Evolutionary conservation across 2,888 invertebrate species (phyloP).

Genomic region (Phyllotreta cruciferae): DNA sequence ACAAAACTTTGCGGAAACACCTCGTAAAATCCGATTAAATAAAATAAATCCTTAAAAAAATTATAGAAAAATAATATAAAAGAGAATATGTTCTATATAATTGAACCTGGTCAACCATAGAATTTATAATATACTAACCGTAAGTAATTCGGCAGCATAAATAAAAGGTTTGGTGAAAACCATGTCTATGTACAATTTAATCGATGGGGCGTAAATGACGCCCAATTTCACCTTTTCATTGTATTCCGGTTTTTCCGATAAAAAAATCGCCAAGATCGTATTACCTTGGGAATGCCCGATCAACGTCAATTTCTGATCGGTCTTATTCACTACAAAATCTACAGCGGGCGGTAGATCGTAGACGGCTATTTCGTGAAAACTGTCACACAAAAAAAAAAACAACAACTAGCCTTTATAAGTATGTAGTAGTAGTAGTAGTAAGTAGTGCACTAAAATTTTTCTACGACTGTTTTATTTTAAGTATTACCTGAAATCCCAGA

Average conservation of each 20-base stretch:
- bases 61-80: neutral
- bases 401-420: too few species aligned
- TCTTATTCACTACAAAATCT: slow-evolving; percentile 68
- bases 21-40: slow-evolving; percentile 5
- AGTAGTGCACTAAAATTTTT: neutral
- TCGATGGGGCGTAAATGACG: slow-evolving; percentile 68
- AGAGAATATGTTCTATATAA: too few species aligned
- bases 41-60: slow-evolving; percentile 1
- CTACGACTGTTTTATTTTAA: slow-evolving; percentile 5
- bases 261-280: slow-evolving; percentile 71
- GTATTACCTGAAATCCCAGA: slow-evolving; percentile 67
- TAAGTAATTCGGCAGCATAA: neutral
- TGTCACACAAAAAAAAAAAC: slow-evolving; percentile 51
- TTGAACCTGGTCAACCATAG: too few species aligned
- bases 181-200: neutral
- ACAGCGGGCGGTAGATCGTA: slow-evolving; percentile 82
- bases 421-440: neutral
- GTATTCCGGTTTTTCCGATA: slow-evolving; percentile 68
- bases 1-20: neutral
- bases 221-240: slow-evolving; percentile 69
- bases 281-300: slow-evolving; percentile 83
- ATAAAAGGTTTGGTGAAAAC: neutral
- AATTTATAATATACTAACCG: too few species aligned
- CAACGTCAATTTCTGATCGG: slow-evolving; percentile 70
- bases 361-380: slow-evolving; percentile 82